A percentile compares a stretch with the other conserved stretches of the same genome.
These are phyloP conservation scores for Syngnathus acus DNA, from an alignment of 2,797 vertebrate species.

Conservation along the genomic window DNA sequence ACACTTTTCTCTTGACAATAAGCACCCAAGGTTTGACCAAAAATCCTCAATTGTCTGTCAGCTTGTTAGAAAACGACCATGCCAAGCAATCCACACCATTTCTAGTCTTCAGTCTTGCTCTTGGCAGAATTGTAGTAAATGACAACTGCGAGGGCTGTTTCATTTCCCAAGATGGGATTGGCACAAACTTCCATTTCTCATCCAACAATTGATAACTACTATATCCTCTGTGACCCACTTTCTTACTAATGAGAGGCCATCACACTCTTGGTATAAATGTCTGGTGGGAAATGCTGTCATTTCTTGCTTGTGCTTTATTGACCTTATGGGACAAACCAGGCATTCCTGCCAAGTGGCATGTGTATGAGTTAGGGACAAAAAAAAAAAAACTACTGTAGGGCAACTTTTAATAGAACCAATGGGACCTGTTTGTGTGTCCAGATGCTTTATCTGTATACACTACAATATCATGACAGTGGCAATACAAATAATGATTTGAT, in stretches of 20 bases:
- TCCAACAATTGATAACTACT: conserved; percentile 57
- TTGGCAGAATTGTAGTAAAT: conserved; percentile 62
- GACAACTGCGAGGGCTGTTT: conserved; percentile 63
- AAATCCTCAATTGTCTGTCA: conserved; percentile 47
- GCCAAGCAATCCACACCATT: conserved; percentile 64
- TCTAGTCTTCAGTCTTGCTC: conserved; percentile 67
- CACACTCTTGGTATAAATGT: conserved; percentile 42
- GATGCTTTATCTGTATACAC: conserved; percentile 1
- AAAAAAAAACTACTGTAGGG: conserved; percentile 61
- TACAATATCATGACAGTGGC: background rate
- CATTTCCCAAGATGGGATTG: conserved; percentile 62
- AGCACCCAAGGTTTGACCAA: conserved; percentile 45
- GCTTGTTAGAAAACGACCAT: conserved; percentile 56
- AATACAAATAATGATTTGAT: conserved; percentile 24
- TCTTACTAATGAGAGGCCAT: conserved; percentile 68
- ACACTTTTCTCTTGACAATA: conserved; percentile 13
- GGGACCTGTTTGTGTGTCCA: conserved; percentile 42
- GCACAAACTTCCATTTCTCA: conserved; percentile 42
- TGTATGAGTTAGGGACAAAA: conserved; percentile 46
- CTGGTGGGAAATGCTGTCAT: conserved; percentile 49
- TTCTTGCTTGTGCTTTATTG: conserved; percentile 54
- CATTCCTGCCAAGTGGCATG: conserved; percentile 52
- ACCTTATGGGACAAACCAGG: conserved; percentile 52
- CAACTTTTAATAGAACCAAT: conserved; percentile 68
- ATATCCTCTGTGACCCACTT: conserved; percentile 56